Evolutionary conservation across 2,888 invertebrate genomes (phyloP), one percentile per base, ranked within the genome.

Genomic region (Cephus nigrinus): DNA sequence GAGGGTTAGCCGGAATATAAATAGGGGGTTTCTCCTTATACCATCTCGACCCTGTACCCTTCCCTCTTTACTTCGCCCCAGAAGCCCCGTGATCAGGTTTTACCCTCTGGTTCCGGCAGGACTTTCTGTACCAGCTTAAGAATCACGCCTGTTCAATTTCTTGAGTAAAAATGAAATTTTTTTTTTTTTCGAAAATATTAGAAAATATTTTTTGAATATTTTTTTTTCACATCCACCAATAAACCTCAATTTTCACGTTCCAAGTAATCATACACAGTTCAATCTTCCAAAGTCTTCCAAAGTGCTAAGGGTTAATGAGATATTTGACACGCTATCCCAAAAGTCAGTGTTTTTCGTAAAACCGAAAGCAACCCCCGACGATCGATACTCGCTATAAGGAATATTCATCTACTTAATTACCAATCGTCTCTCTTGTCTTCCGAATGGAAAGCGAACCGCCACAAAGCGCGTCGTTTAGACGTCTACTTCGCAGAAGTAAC

Each of bases 1-100:
- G 90, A 91, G 91, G 91, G 91, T 91, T 90, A 90, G 91, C 86
- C 85, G 87, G 91, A 91, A 91, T 91, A 91, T 91, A 91, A 91
- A 91, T 91, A 91, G 91, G 89, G 89, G 88, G 88, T 87, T 79
- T 81, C 83, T 82, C 82, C 73, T n/a, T 32, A 5, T 55, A 40
- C 68, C 23, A 34, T 35, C 34, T 23, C 32, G 15, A 30, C 69
- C 30, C 30, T 12, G 12, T 34, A 33, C 73, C 69, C 11, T 34
- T 33, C 55, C 35, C 35, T 23, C 69, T n/a, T 68, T 23, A 23
- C 34, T 68, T 36, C 68, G 69, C 11, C 32, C 11, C 36, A 75
- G 71, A 73, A 40, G 40, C 15, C 40, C 15, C 40, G 4, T 15
- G 40, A 40, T 40, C 40, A 40, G 15, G 40, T 40, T 40, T 40